These are phyloP conservation scores for Phenacoccus solenopsis DNA, from an alignment of 1,140 invertebrate species.

Conservation along the genomic window DNA sequence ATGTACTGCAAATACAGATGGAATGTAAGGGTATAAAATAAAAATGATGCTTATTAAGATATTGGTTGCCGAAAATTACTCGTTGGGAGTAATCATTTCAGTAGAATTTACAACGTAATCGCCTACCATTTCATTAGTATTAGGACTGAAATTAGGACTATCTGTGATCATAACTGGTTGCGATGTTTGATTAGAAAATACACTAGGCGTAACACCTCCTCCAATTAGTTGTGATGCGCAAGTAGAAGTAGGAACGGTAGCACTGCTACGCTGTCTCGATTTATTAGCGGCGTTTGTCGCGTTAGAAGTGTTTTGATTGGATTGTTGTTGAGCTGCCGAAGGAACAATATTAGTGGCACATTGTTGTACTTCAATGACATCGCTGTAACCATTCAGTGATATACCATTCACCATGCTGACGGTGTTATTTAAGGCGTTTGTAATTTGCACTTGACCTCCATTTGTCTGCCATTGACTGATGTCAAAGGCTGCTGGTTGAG, in stretches of 20 bases:
- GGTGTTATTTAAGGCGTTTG: slow-evolving; percentile 9
- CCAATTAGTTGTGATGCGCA: slow-evolving; percentile 55
- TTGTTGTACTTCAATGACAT: slow-evolving; percentile 49
- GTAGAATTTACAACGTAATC: background rate
- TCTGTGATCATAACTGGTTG: background rate
- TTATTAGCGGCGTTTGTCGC: background rate
- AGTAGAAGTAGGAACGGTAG: slow-evolving; percentile 41
- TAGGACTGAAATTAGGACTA: background rate
- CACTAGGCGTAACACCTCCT: slow-evolving; percentile 54
- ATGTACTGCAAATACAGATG: background rate
- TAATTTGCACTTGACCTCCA: background rate
- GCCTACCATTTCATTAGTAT: background rate
- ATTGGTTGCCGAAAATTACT: background rate
- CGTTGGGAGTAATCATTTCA: background rate
- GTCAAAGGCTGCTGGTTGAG: background rate
- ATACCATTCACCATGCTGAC: slow-evolving; percentile 58
- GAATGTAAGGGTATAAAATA: background rate
- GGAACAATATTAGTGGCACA: slow-evolving; percentile 22
- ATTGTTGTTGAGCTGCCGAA: slow-evolving; percentile 42
- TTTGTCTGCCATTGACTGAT: slow-evolving; percentile 1
- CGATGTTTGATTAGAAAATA: slow-evolving; percentile 37
- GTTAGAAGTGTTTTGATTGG: slow-evolving; percentile 47
- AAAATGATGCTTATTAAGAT: too few relatives aligned
- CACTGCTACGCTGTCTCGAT: slow-evolving; percentile 33
- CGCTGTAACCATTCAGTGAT: slow-evolving; percentile 59